Base-by-base conservation (phyloP, 30 jellyfish, hydroid and myxozoan species). In the Rhopilema esculentum region DNA sequence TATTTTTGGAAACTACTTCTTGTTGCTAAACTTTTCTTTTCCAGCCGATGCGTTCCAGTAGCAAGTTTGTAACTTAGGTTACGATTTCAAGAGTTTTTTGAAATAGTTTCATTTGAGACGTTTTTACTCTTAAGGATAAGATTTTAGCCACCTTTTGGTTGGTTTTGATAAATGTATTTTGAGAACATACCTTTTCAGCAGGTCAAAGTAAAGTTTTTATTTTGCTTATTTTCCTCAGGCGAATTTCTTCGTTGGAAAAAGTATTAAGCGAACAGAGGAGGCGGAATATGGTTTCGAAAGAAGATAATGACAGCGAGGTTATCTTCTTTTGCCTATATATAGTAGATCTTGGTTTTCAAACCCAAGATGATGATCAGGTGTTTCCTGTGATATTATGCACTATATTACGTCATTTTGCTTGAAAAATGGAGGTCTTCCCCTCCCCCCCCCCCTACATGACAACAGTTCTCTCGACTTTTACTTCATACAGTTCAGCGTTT, bases 181-280 rank as follows among this genome's bases (percentile, higher is more conserved):
- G n/a, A n/a, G n/a, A n/a, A n/a, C n/a, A n/a, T n/a, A n/a, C n/a
- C n/a, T n/a, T n/a, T n/a, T n/a, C n/a, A n/a, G n/a, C n/a, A n/a
- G n/a, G n/a, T n/a, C n/a, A n/a, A n/a, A n/a, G n/a, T n/a, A n/a
- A n/a, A n/a, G n/a, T n/a, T n/a, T n/a, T n/a, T n/a, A n/a, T n/a
- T 48, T 82, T 50, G 49, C n/a, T 73, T 32, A 15, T 29, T 8
- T 16, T 1, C 17, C 48, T 18, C 84, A 87, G 95, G 90, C 71
- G 90, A 48, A 77, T 87, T 26, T 87, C 95, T 1, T 77, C 95
- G 15, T 27, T 87, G 85, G 95, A 87, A 61, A 87, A 77, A 77
- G 90, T 77, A 15, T 57, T 87, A 66, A 28, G 22, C 19, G 95
- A 72, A 23, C 9, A 85, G 66, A 28, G 95, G 29, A 68, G 29